Conservation (phyloP, 2,888 invertebrate species). For the Drosophila macrospina region DNA sequence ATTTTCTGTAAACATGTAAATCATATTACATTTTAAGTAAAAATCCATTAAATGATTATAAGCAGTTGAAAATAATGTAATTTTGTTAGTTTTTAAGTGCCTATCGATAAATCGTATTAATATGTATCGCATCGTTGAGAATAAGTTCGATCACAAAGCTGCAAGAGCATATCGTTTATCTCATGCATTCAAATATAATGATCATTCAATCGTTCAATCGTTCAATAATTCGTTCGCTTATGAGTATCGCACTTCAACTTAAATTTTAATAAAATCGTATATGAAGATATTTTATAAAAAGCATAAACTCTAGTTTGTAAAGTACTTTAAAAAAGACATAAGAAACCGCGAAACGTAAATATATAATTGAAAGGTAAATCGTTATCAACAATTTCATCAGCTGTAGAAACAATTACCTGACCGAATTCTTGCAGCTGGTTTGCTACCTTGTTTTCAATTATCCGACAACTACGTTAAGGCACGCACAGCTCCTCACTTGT, state of each 20-base stretch:
- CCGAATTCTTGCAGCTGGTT: constrained; percentile 29
- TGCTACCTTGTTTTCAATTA: constrained; percentile 67
- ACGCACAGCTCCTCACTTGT: constrained; percentile 32
- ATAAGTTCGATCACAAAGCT: background rate
- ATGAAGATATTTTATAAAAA: background rate
- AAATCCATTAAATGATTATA: background rate
- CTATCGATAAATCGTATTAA: background rate
- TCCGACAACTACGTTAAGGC: constrained; percentile 43
- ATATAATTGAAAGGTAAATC: constrained; percentile 11
- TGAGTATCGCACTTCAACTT: no score
- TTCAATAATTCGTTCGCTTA: no score
- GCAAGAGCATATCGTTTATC: background rate
- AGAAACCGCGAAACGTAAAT: background rate
- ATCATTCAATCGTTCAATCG: background rate
- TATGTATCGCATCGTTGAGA: background rate
- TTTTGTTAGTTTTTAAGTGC: background rate
- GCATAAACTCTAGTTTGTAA: constrained; percentile 1
- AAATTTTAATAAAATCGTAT: background rate
- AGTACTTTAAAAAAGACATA: constrained; percentile 6
- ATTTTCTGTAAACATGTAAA: background rate
- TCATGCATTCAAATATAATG: background rate
- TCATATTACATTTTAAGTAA: background rate
- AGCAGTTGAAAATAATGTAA: background rate
- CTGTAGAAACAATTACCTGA: constrained; percentile 2
- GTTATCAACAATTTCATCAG: constrained; percentile 19